A percentile compares a stretch with the other conserved stretches of the same genome.
Evolutionary conservation across 2,113 vertebrate genomes (phyloP).

Genomic region (Glaucomys volans): DNA sequence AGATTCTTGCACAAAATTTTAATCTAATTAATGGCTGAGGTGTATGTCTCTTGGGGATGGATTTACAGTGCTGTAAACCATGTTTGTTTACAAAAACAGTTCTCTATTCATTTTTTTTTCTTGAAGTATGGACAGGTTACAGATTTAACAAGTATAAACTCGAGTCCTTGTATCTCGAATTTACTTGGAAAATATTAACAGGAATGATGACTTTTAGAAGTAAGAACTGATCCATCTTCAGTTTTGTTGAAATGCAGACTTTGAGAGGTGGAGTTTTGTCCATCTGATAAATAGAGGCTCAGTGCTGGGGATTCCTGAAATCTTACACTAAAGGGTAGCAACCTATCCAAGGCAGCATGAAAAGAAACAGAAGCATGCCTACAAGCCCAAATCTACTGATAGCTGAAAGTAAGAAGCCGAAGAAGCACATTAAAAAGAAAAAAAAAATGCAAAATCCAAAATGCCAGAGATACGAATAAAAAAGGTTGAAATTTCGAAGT

Average conservation of each 20-base stretch:
- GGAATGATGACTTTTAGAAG: not conserved
- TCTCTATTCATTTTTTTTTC: not conserved
- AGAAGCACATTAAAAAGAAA: not conserved
- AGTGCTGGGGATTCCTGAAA: not conserved
- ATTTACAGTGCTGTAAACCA: not conserved
- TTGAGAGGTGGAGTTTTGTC: not conserved
- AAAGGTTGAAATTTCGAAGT: constrained; percentile 15
- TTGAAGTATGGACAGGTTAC: not conserved
- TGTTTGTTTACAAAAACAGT: not conserved
- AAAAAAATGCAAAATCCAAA: not conserved
- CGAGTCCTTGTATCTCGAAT: not conserved
- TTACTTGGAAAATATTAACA: not conserved
- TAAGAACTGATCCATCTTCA: not conserved
- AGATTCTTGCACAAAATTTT: not conserved
- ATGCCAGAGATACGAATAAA: not conserved
- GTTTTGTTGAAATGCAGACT: not conserved
- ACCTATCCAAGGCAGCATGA: not conserved
- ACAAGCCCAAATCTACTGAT: not conserved
- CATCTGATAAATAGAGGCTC: not conserved
- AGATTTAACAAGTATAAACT: not conserved
- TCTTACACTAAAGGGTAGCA: not conserved
- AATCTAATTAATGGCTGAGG: not conserved
- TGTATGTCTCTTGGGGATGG: not conserved
- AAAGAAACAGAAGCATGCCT: not conserved
- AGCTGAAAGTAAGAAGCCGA: not conserved